A percentile compares a stretch with the other conserved stretches of the same genome.
Evolutionary conservation across 2,797 vertebrate species (phyloP).

Genomic region (Peromyscus eremicus): DNA sequence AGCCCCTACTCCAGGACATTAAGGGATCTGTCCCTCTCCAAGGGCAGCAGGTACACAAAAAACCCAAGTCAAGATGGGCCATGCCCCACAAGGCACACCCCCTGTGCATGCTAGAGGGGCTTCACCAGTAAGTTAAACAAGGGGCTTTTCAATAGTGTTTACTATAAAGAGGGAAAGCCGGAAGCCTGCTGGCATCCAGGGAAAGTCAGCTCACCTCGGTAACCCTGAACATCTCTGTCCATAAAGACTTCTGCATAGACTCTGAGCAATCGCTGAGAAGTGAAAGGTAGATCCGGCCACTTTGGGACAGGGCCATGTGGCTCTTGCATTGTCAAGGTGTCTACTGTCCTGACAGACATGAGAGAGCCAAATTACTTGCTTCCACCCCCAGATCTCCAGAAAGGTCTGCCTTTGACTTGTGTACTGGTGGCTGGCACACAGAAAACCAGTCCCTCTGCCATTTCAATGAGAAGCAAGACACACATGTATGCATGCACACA

Average conservation of each 20-base stretch:
- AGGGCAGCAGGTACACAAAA: background rate
- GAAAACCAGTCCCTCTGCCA: background rate
- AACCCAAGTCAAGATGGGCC: background rate
- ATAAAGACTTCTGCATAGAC: background rate
- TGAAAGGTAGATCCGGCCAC: background rate
- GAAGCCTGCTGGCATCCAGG: background rate
- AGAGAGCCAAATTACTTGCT: background rate
- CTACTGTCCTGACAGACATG: background rate
- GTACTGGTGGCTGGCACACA: background rate
- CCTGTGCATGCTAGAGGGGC: background rate
- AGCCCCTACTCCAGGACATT: background rate
- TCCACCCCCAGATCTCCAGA: background rate
- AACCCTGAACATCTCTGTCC: background rate
- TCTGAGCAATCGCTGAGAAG: background rate
- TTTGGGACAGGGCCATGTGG: background rate
- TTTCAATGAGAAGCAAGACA: background rate
- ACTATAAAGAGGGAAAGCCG: background rate
- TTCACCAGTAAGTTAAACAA: background rate
- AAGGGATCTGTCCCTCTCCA: background rate
- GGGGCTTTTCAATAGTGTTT: background rate
- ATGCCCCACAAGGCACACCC: background rate
- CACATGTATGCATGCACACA: too few relatives aligned
- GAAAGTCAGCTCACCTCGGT: background rate
- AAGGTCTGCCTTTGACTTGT: background rate
- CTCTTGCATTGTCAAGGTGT: rapidly evolving